Percentiles rank a stretch among this genome's conserved stretches.
These are phyloP conservation scores for Macrophya annulata DNA, from an alignment of 2,888 invertebrate genomes.

Conservation along the genomic window DNA sequence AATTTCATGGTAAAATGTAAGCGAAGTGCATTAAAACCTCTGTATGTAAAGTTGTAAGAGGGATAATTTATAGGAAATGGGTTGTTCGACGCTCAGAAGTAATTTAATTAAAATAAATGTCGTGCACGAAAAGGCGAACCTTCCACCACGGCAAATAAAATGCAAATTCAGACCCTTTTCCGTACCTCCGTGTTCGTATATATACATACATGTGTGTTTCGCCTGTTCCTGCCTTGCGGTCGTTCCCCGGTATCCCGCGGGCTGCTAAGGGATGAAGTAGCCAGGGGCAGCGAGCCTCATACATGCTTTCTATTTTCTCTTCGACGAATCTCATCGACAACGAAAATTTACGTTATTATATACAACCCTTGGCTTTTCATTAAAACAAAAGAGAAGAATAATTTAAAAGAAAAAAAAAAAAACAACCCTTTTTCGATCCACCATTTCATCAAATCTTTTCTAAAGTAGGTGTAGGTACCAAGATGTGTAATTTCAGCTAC, in stretches of 20 bases:
- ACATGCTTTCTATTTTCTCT: constrained; percentile 39
- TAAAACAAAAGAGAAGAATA: not conserved
- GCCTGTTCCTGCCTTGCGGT: constrained; percentile 48
- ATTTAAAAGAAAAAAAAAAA: not conserved
- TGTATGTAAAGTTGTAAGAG: constrained; percentile 61
- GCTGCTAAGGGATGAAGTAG: constrained; percentile 41
- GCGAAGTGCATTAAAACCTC: constrained; percentile 51
- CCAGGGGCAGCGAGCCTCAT: constrained; percentile 15
- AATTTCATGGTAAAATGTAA: constrained; percentile 25
- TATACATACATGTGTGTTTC: constrained; percentile 20
- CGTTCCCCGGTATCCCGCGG: constrained; percentile 34
- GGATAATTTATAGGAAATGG: constrained; percentile 80
- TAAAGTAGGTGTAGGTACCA: not conserved
- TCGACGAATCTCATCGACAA: constrained; percentile 25
- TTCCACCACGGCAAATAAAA: constrained; percentile 77
- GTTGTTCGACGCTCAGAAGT: constrained; percentile 79
- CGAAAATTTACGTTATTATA: constrained; percentile 15
- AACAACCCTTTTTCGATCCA: not conserved
- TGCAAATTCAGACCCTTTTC: constrained; percentile 79
- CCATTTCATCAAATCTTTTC: not conserved
- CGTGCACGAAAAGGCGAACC: constrained; percentile 71
- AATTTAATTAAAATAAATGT: constrained; percentile 80
- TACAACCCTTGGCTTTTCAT: not conserved
- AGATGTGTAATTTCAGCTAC: not conserved
- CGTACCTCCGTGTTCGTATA: constrained; percentile 43